These are phyloP conservation scores for Amphipoea lucens DNA, from an alignment of 2,888 invertebrate species.

Conservation along the genomic window DNA sequence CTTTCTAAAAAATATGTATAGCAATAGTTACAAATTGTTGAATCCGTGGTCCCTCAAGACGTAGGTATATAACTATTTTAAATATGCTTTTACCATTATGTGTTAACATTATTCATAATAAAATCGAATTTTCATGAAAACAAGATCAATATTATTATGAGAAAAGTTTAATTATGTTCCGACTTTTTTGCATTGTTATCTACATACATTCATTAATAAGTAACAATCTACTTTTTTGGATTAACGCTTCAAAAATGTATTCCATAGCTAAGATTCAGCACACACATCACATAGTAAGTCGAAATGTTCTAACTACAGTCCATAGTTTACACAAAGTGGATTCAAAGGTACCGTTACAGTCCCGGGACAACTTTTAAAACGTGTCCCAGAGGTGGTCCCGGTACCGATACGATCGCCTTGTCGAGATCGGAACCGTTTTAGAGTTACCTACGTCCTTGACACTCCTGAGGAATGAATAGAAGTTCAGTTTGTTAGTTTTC, in stretches of 20 bases:
- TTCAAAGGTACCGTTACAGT: conserved; percentile 40
- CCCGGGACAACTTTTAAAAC: conserved; percentile 63
- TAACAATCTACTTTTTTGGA: not conserved
- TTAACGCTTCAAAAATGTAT: not conserved
- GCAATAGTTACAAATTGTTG: not conserved
- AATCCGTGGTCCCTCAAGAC: not conserved
- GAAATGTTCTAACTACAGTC: conserved; percentile 42
- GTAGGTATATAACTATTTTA: not conserved
- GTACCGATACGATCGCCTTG: conserved; percentile 60
- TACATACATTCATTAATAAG: not conserved
- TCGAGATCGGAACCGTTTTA: conserved; percentile 40
- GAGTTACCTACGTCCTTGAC: conserved; percentile 45
- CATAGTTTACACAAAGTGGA: conserved; percentile 59
- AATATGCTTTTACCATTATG: not conserved
- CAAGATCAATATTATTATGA: not conserved
- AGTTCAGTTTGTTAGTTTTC: conserved; percentile 36
- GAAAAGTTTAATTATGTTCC: not conserved
- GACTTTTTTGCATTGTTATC: not conserved
- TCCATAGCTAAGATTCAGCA: not conserved
- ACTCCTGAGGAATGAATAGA: conserved; percentile 38
- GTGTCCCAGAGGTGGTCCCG: conserved; percentile 53
- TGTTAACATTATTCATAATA: not conserved
- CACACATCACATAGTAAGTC: not conserved
- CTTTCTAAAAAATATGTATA: not conserved
- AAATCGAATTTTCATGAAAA: not conserved